phyloP scores from a whole-genome alignment of 2,797 vertebrate genomes.

The Petrocephalus sullivani region DNA sequence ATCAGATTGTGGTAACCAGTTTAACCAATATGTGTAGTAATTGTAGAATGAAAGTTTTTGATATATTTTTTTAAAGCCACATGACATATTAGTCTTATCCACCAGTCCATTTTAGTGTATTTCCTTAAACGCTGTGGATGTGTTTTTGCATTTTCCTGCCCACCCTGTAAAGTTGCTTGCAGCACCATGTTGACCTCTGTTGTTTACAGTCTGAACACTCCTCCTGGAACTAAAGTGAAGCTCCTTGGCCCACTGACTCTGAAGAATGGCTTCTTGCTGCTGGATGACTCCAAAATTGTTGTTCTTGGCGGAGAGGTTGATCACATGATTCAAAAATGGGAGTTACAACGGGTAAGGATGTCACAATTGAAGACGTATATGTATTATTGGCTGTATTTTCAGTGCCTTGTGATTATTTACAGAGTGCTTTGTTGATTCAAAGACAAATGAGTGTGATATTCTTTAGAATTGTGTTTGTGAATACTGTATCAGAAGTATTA shows the following conservation, averaged over 20 bases:
- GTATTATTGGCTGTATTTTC: neutral
- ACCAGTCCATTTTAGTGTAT: neutral
- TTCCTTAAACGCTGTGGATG: neutral
- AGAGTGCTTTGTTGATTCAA: neutral
- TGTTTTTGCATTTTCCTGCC: neutral
- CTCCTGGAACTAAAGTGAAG: slow-evolving; percentile 94
- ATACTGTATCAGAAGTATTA: neutral
- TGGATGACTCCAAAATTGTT: slow-evolving; percentile 82
- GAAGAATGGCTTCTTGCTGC: slow-evolving; percentile 86
- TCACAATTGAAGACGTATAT: slow-evolving; percentile 32
- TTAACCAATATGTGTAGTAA: neutral
- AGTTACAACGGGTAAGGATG: slow-evolving; percentile 89
- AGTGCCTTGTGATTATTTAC: neutral
- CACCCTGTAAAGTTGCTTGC: neutral
- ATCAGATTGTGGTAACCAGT: neutral
- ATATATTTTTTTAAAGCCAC: neutral
- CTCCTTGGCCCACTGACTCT: slow-evolving; percentile 79
- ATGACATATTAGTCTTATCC: neutral
- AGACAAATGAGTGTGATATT: neutral
- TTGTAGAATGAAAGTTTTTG: neutral
- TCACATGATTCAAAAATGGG: slow-evolving; percentile 97
- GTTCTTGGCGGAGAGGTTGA: slow-evolving; percentile 95
- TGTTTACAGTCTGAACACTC: slow-evolving; percentile 78
- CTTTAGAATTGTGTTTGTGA: neutral
- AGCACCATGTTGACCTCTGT: slow-evolving; percentile 9